A percentile compares a stretch with the other conserved stretches of the same genome.
Conservation (phyloP, 2,113 vertebrate genomes). For the Smithornis capensis region DNA sequence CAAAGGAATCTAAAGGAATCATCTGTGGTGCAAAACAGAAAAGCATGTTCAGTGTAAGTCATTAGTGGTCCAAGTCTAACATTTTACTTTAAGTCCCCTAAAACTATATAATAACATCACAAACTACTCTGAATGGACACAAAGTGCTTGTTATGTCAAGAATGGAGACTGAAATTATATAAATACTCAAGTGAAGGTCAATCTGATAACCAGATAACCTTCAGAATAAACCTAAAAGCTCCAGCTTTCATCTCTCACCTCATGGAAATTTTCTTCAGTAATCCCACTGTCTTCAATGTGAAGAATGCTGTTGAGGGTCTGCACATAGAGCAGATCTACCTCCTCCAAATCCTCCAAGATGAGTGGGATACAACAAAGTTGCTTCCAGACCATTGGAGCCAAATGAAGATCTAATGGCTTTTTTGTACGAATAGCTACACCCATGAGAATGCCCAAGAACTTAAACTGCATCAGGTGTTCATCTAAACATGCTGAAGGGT, state of each 20-base stretch:
- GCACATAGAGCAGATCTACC: constrained; percentile 86
- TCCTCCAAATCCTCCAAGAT: constrained; percentile 85
- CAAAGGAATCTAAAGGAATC: constrained; percentile 88
- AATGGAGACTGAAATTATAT: not conserved
- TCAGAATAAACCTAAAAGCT: not conserved
- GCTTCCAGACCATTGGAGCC: constrained; percentile 87
- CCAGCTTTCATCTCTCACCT: constrained; percentile 54
- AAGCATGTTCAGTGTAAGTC: not conserved
- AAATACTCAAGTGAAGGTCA: not conserved
- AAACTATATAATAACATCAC: not conserved
- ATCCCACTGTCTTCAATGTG: constrained; percentile 91
- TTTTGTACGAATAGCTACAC: constrained; percentile 88
- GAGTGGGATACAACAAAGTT: constrained; percentile 86
- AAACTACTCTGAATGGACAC: not conserved
- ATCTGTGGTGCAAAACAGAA: constrained; percentile 70
- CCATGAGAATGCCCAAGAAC: constrained; percentile 87
- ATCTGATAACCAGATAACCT: not conserved
- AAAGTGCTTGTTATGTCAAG: not conserved
- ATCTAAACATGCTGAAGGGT: constrained; percentile 82
- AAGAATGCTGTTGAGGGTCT: constrained; percentile 89
- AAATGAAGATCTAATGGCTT: constrained; percentile 86
- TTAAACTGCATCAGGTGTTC: constrained; percentile 87
- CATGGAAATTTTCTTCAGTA: constrained; percentile 87
- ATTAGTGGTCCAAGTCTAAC: not conserved
- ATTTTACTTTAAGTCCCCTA: not conserved